These are phyloP conservation scores for Ceratitis capitata DNA, from an alignment of 1,140 invertebrate genomes.

Conservation along the genomic window DNA sequence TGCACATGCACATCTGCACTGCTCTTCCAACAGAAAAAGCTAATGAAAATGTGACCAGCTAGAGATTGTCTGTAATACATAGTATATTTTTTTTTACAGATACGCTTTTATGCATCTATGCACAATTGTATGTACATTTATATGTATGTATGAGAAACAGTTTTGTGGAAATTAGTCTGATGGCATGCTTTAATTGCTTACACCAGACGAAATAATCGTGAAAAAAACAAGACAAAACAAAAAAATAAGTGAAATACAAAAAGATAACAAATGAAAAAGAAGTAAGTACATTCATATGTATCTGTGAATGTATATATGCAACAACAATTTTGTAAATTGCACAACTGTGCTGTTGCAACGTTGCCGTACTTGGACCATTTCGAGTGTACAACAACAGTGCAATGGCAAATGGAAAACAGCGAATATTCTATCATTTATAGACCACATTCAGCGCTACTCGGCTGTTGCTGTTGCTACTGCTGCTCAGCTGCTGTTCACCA, in stretches of 20 bases:
- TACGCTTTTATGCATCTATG: background rate
- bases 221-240: background rate
- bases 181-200: slow-evolving; percentile 15
- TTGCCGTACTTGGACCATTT: background rate
- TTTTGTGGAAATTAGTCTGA: slow-evolving; percentile 12
- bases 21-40: too few relatives aligned
- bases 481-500: background rate
- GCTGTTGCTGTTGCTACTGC: too few relatives aligned
- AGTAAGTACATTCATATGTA: too few relatives aligned
- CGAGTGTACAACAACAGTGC: too few relatives aligned
- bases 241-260: background rate
- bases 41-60: too few relatives aligned
- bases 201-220: slow-evolving; percentile 10
- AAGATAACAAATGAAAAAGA: background rate
- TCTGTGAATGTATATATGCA: too few relatives aligned
- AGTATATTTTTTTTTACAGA: background rate
- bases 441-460: too few relatives aligned
- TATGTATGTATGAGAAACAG: background rate
- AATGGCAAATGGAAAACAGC: too few relatives aligned
- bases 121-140: background rate
- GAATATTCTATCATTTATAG: slow-evolving; percentile 13
- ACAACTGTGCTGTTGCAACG: slow-evolving; percentile 3
- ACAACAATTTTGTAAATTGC: background rate
- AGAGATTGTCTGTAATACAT: too few relatives aligned
- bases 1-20: background rate